Conservation (phyloP, 2,888 invertebrate genomes). For the Dione juno region DNA sequence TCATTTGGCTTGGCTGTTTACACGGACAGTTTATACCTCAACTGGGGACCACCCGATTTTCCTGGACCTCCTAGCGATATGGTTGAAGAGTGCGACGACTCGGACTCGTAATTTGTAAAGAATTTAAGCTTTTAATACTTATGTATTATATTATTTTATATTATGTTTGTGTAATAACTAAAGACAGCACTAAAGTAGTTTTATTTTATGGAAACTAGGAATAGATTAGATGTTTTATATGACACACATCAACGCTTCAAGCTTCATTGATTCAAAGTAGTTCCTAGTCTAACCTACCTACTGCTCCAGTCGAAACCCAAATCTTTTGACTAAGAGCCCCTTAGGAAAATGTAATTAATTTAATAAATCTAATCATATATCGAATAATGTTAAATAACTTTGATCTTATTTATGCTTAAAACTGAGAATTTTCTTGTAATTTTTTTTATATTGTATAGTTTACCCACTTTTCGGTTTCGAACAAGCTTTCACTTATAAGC, state of each 20-base stretch:
- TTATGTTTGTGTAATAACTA: constrained; percentile 24
- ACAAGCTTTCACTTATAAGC: neutral
- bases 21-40: constrained; percentile 64
- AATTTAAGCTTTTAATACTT: constrained; percentile 21
- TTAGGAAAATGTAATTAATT: constrained; percentile 1
- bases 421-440: neutral
- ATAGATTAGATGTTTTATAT: neutral
- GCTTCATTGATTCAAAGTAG: neutral
- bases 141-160: constrained; percentile 16
- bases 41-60: constrained; percentile 63
- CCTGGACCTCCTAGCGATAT: constrained; percentile 73
- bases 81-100: constrained; percentile 69
- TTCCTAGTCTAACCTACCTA: neutral
- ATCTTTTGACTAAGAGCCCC: constrained; percentile 4
- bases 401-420: neutral
- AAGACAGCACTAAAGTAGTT: constrained; percentile 4
- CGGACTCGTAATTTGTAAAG: constrained; percentile 38
- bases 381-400: neutral
- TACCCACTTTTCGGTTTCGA: neutral
- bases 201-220: neutral
- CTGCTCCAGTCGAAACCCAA: neutral
- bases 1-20: constrained; percentile 63
- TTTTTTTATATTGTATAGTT: neutral
- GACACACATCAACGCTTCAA: neutral
- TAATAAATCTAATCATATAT: constrained; percentile 6